Conservation (phyloP, 2,888 invertebrate genomes). For the Deilephila elpenor region DNA sequence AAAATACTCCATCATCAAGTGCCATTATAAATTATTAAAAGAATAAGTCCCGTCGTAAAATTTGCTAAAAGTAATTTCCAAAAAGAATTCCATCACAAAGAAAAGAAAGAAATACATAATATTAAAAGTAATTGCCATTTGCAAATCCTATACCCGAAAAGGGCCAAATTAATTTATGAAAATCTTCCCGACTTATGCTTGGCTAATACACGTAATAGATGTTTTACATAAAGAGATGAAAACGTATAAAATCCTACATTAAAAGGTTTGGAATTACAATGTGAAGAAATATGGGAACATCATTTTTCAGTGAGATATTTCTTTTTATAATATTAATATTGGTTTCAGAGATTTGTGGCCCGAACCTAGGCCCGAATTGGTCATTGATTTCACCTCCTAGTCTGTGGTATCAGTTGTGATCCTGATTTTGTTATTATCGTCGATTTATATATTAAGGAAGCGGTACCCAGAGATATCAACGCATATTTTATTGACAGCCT, state of each 20-base stretch:
- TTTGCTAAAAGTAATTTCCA: neutral
- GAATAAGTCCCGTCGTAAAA: neutral
- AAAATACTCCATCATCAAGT: neutral
- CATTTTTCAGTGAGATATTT: neutral
- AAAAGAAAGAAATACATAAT: neutral
- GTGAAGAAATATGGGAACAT: neutral
- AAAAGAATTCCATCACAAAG: neutral
- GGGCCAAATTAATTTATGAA: constrained; percentile 20
- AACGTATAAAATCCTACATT: neutral
- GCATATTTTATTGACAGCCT: too few relatives aligned
- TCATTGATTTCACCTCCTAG: too few relatives aligned
- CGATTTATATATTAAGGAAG: too few relatives aligned
- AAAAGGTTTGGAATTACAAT: neutral
- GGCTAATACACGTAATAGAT: constrained; percentile 19
- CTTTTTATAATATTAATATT: too few relatives aligned
- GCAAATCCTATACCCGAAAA: constrained; percentile 2
- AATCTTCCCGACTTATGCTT: constrained; percentile 13
- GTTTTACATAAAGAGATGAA: constrained; percentile 9
- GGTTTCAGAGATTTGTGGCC: too few relatives aligned
- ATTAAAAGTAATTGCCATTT: constrained; percentile 14
- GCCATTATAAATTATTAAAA: too few relatives aligned
- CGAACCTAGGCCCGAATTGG: too few relatives aligned
- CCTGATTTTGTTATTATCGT: too few relatives aligned
- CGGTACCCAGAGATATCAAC: too few relatives aligned
- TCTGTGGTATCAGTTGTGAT: too few relatives aligned